Percentiles rank a stretch among this genome's conserved stretches.
Evolutionary conservation across 1,140 invertebrate genomes (phyloP).

Genomic region (Drosophila pruinosa): DNA sequence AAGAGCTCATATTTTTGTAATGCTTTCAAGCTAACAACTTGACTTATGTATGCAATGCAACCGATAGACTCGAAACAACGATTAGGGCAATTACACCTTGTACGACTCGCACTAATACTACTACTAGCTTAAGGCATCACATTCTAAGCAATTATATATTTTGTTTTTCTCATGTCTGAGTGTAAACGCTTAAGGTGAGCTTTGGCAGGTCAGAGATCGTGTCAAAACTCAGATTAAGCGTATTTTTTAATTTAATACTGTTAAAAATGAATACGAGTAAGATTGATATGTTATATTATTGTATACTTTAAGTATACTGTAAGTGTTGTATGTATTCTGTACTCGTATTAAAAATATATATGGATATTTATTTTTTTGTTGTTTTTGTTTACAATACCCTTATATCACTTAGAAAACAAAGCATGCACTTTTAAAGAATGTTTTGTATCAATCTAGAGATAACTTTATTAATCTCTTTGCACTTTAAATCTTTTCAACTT

Average conservation of each 20-base stretch:
- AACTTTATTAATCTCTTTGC: conserved; percentile 33
- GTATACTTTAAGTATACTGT: neutral
- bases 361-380: neutral
- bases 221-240: neutral
- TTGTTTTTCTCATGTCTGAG: conserved; percentile 1
- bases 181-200: neutral
- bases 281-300: no score
- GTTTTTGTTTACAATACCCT: no score
- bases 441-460: neutral
- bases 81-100: neutral
- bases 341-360: neutral
- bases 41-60: conserved; percentile 36
- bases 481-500: conserved; percentile 46
- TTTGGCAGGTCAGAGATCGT: neutral
- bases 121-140: neutral
- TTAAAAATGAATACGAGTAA: no score
- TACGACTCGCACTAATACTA: neutral
- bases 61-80: conserved; percentile 42
- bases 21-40: conserved; percentile 41
- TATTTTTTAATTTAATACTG: neutral
- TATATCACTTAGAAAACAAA: no score
- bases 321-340: neutral
- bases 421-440: neutral
- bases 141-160: conserved; percentile 1
- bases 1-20: conserved; percentile 46